Evolutionary conservation across 2,797 vertebrate genomes (phyloP).

Genomic region (Gobionotothen gibberifrons): DNA sequence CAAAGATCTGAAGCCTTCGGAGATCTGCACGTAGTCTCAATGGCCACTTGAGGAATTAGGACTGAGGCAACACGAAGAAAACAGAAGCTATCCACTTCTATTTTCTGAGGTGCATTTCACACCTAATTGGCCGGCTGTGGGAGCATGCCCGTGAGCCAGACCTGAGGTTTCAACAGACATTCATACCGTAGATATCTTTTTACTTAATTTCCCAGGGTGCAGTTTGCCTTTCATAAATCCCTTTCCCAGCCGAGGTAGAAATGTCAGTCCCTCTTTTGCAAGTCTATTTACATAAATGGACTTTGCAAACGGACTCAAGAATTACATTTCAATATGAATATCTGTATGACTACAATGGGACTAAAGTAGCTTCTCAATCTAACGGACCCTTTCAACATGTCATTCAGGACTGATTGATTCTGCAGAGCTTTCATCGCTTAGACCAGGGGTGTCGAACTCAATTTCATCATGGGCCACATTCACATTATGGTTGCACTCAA

Average conservation of each 20-base stretch:
- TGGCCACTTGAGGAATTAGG: conserved; percentile 40
- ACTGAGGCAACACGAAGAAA: conserved; percentile 44
- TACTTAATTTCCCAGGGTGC: conserved; percentile 79
- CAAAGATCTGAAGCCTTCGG: conserved; percentile 24
- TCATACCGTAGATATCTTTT: conserved; percentile 67
- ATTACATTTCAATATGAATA: conserved; percentile 49
- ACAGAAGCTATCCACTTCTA: conserved; percentile 36
- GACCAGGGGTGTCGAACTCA: too few species aligned
- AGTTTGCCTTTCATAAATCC: conserved; percentile 68
- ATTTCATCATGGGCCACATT: too few species aligned
- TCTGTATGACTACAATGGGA: conserved; percentile 17
- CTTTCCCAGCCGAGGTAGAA: conserved; percentile 38
- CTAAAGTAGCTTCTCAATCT: conserved; percentile 27
- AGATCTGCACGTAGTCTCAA: conserved; percentile 43
- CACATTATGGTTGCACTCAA: too few species aligned
- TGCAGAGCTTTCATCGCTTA: conserved; percentile 8
- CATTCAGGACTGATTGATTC: conserved; percentile 31
- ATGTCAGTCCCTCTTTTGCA: conserved; percentile 54
- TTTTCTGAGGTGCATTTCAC: conserved; percentile 63
- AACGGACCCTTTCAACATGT: conserved; percentile 26
- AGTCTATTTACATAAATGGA: conserved; percentile 48
- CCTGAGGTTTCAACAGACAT: conserved; percentile 52
- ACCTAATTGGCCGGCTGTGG: conserved; percentile 74
- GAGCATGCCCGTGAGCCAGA: conserved; percentile 57
- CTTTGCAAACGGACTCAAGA: conserved; percentile 40